Evolutionary conservation across 1,140 invertebrate genomes (phyloP).

Genomic region (Drosophila nigromelanica): DNA sequence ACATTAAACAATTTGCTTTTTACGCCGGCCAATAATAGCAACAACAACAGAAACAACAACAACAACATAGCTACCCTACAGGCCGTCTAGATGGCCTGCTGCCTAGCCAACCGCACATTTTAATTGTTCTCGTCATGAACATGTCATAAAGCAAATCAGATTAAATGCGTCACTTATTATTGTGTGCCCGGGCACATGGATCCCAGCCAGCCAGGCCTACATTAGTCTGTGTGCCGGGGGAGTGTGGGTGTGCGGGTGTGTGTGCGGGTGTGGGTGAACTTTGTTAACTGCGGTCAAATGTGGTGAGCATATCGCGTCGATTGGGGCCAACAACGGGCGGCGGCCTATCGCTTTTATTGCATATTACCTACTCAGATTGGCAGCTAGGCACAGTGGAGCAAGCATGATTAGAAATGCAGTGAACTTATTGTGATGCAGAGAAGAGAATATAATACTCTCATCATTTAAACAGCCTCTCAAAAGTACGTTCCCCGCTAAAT

Average conservation of each 20-base stretch:
- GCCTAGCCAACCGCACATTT: constrained; percentile 80
- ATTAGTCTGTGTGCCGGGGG: neutral
- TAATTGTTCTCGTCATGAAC: constrained; percentile 82
- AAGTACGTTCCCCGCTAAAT: too few relatives aligned
- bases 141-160: constrained; percentile 82
- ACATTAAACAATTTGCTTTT: constrained; percentile 82
- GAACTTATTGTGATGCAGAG: too few relatives aligned
- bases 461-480: too few relatives aligned
- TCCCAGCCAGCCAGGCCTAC: constrained; percentile 6
- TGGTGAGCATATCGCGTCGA: constrained; percentile 66
- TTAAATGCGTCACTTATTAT: constrained; percentile 82
- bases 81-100: constrained; percentile 43
- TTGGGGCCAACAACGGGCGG: constrained; percentile 34
- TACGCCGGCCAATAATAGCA: constrained; percentile 68
- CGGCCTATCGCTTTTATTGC: constrained; percentile 78
- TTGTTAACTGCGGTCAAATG: constrained; percentile 80
- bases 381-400: constrained; percentile 49
- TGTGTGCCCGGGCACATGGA: constrained; percentile 53
- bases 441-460: too few relatives aligned
- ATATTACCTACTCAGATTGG: constrained; percentile 71
- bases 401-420: neutral
- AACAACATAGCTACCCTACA: constrained; percentile 7
- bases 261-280: constrained; percentile 46
- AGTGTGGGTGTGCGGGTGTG: constrained; percentile 11
- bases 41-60: constrained; percentile 45